A percentile compares a stretch with the other conserved stretches of the same genome.
Evolutionary conservation across 2,888 invertebrate genomes (phyloP).

Genomic region (Pinctada fucata): DNA sequence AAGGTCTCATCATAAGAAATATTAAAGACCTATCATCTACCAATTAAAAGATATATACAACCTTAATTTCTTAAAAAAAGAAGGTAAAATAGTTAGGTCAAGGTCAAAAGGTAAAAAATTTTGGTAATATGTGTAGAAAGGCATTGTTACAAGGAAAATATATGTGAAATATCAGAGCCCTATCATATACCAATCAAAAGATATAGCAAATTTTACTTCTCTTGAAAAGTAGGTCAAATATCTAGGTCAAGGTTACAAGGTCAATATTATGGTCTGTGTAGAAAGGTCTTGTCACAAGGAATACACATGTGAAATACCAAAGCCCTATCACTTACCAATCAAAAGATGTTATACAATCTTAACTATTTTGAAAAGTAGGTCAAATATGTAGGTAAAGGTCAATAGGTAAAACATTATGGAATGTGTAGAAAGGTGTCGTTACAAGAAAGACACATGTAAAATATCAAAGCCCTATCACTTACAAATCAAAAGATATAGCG

Average conservation of each 20-base stretch:
- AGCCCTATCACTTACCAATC: neutral
- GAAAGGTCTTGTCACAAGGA: slow-evolving; percentile 3
- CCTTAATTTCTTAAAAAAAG: no score
- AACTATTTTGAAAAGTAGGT: neutral
- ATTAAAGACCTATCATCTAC: no score
- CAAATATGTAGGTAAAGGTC: neutral
- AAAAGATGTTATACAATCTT: neutral
- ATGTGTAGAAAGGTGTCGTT: neutral
- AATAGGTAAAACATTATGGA: neutral
- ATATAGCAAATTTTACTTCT: neutral
- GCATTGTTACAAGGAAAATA: neutral
- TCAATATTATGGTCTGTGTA: neutral
- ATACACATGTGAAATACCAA: neutral
- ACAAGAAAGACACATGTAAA: neutral
- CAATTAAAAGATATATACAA: no score
- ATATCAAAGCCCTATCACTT: neutral
- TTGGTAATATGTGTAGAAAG: neutral
- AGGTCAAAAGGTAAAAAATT: no score
- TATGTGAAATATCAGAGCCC: neutral
- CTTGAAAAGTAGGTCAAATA: neutral
- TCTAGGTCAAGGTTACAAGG: neutral
- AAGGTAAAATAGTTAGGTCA: no score
- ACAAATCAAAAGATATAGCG: neutral
- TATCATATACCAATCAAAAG: neutral
- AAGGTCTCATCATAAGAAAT: no score